Conservation (phyloP, 2,797 vertebrate genomes). For the Sebastes variabilis region DNA sequence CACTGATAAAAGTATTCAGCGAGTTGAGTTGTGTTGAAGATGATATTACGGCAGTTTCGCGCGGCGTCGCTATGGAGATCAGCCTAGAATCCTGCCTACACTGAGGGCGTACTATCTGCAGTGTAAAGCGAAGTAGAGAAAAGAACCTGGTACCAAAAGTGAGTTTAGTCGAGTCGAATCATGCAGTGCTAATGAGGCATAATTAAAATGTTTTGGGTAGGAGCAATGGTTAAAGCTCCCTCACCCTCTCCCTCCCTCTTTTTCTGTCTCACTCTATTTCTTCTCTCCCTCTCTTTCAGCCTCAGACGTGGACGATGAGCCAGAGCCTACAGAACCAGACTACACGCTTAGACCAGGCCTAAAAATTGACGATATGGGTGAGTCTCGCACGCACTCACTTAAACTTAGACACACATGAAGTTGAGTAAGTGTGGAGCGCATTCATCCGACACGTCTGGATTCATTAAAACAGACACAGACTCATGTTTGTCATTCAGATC, state of each 20-base stretch:
- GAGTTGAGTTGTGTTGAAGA: background rate
- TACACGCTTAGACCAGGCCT: slow-evolving; percentile 94
- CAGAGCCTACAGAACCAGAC: slow-evolving; percentile 90
- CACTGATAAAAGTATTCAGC: background rate
- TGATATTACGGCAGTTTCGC: background rate
- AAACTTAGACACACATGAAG: background rate
- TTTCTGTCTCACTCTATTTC: slow-evolving; percentile 36
- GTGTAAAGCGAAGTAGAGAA: background rate
- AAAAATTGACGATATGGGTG: slow-evolving; percentile 95
- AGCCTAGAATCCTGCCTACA: background rate
- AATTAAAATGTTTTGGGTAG: slow-evolving; percentile 57
- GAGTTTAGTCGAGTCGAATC: background rate
- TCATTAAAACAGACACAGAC: slow-evolving; percentile 5
- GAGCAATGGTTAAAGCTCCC: slow-evolving; percentile 64
- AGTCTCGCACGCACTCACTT: slow-evolving; percentile 66
- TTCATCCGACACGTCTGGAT: background rate
- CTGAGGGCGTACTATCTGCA: background rate
- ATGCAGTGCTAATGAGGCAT: background rate
- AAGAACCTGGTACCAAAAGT: background rate
- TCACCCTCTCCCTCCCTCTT: slow-evolving; percentile 30
- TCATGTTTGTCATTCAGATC: background rate
- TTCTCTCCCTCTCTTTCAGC: slow-evolving; percentile 39
- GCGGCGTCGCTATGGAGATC: background rate
- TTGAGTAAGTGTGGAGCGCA: slow-evolving; percentile 9
- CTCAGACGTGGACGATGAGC: slow-evolving; percentile 85